Evolutionary conservation across 2,888 invertebrate genomes (phyloP), one percentile per base, ranked within the genome.

Genomic region (Mesorhabditis sp.): DNA sequence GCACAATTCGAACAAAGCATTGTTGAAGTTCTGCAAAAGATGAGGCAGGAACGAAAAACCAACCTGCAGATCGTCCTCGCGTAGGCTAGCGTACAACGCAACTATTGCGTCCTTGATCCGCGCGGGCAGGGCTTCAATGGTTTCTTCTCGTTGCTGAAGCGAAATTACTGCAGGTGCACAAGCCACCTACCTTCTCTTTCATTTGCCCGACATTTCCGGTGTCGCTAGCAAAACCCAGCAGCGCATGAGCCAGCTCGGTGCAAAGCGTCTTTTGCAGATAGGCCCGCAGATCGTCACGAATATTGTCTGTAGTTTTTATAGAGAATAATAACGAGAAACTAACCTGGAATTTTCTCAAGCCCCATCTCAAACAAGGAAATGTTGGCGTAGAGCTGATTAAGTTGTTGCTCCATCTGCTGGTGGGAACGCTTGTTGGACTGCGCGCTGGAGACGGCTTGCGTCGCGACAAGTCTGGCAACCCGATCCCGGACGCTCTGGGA

Each of bases 281-380:
- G 43, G 74, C 67, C 44, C 74, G 72, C 5, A 80, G 73, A 70
- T 80, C 78, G 7, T 67, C n/a, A 13, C n/a, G 58, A 50, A 50
- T 10, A 50, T 10, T n/a, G 10, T n/a, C 58, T 50, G 2, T 2
- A 50, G n/a, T 50, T 50, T 50, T 28, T 28, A 28, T 28, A 2
- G 2, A 28, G 28, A 28, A 28, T 28, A 28, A 28, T 28, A 28
- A 28, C 28, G 28, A 28, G 28, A 28, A 28, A 28, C 45, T 67
- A n/a, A 76, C 78, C 76, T 65, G 76, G 68, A 50, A 75, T 75
- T 7, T 70, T 72, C 5, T 72, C 68, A 0, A 74, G 69, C 4
- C 74, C 75, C 0, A 75, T 69, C 66, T 80, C 82, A 66, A 80
- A 80, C 4, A 77, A 67, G 58, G 74, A 77, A 67, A 80, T 69